Conservation (phyloP, 92 coral and sea anemone species). For the Isaurus tuberculatus region DNA sequence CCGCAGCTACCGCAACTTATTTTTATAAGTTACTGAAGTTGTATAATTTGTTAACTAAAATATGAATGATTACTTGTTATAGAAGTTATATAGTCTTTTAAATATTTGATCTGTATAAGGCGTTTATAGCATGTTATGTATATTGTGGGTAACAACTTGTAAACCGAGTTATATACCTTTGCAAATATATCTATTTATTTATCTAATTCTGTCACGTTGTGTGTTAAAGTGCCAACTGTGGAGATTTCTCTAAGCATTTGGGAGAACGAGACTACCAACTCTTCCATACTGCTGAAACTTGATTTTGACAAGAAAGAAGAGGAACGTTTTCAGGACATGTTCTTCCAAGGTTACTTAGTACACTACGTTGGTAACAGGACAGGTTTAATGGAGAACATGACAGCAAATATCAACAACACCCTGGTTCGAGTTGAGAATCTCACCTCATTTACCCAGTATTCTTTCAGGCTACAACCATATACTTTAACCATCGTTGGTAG, state of each 20-base stretch:
- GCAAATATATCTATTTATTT: no score
- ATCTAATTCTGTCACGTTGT: neutral
- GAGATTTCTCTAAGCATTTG: neutral
- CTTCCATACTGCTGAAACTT: conserved; percentile 10
- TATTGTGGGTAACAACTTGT: no score
- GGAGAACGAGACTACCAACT: conserved; percentile 6
- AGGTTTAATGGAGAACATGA: conserved; percentile 22
- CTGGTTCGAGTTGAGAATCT: conserved; percentile 5
- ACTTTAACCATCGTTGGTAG: neutral
- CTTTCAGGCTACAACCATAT: conserved; percentile 13
- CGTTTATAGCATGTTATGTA: no score
- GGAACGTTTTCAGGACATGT: neutral
- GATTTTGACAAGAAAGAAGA: neutral
- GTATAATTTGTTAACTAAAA: no score
- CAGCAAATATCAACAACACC: neutral
- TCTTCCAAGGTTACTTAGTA: conserved; percentile 20
- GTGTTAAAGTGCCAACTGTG: conserved; percentile 15
- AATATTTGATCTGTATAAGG: no score
- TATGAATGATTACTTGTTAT: no score
- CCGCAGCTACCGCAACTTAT: no score
- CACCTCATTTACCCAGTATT: neutral
- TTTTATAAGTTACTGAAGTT: no score
- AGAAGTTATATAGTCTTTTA: no score
- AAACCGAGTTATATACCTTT: no score
- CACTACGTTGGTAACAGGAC: conserved; percentile 17